A percentile compares a stretch with the other conserved stretches of the same genome.
Conservation (phyloP, 1,140 invertebrate genomes). For the Ditylenchus dipsaci region DNA sequence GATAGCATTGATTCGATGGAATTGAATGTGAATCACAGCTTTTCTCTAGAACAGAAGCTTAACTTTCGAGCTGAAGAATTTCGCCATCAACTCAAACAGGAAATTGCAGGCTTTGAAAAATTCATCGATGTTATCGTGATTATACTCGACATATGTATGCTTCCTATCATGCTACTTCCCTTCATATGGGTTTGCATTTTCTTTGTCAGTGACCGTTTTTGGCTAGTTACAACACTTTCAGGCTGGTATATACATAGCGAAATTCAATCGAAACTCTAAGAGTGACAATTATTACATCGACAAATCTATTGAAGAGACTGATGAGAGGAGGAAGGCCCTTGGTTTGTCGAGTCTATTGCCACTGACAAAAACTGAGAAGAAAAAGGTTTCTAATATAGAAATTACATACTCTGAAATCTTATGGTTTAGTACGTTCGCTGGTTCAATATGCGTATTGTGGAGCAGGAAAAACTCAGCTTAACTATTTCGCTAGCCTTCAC, state of each 20-base stretch:
- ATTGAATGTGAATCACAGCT: conserved; percentile 19
- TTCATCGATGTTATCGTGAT: conserved; percentile 9
- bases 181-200: conserved; percentile 6
- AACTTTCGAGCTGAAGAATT: conserved; percentile 10
- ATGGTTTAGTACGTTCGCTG: conserved; percentile 25
- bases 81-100: conserved; percentile 12
- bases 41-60: conserved; percentile 7
- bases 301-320: conserved; percentile 26
- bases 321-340: conserved; percentile 10
- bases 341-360: conserved; percentile 22
- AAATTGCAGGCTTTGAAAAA: conserved; percentile 26
- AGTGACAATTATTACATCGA: conserved; percentile 34
- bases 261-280: conserved; percentile 18
- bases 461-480: conserved; percentile 19
- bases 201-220: too few species aligned
- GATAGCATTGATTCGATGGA: conserved; percentile 16
- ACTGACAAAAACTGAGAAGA: conserved; percentile 21
- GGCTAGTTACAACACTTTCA: conserved; percentile 6
- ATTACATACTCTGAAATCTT: conserved; percentile 7
- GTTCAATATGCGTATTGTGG: conserved; percentile 8
- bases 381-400: conserved; percentile 11
- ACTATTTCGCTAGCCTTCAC: conserved; percentile 22
- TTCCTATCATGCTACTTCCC: conserved; percentile 18
- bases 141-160: conserved; percentile 9
- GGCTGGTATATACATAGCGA: conserved; percentile 31